phyloP scores from a whole-genome alignment of 1,140 invertebrate species.

The Andricus grossulariae region DNA sequence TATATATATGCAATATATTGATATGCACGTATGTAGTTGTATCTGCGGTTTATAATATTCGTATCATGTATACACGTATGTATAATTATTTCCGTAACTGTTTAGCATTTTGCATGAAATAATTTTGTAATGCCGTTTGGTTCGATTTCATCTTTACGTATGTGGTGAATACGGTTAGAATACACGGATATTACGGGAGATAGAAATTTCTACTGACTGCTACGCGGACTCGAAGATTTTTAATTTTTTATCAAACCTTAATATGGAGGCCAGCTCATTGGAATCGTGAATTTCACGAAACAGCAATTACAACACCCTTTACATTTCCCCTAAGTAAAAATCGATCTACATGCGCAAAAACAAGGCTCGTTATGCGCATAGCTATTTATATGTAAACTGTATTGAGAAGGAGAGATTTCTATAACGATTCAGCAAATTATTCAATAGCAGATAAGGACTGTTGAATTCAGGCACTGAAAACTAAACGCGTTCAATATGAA shows the following conservation, averaged over 20 bases:
- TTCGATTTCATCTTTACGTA: neutral
- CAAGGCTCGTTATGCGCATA: neutral
- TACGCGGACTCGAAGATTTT: slow-evolving; percentile 9
- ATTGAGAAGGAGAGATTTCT: neutral
- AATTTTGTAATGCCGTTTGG: neutral
- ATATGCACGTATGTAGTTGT: slow-evolving; percentile 15
- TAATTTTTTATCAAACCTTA: neutral
- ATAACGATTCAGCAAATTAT: slow-evolving; percentile 12
- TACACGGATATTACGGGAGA: slow-evolving; percentile 25
- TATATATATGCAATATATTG: slow-evolving; percentile 28
- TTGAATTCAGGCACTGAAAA: slow-evolving; percentile 62
- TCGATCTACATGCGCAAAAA: slow-evolving; percentile 7
- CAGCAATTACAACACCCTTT: neutral
- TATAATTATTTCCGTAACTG: slow-evolving; percentile 19
- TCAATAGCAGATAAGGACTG: slow-evolving; percentile 47
- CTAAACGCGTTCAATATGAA: slow-evolving; percentile 45
- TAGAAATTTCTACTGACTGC: slow-evolving; percentile 25
- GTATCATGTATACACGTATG: slow-evolving; percentile 14
- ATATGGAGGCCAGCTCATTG: slow-evolving; percentile 27
- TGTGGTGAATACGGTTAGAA: slow-evolving; percentile 17
- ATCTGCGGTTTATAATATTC: slow-evolving; percentile 19
- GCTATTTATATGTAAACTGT: slow-evolving; percentile 2
- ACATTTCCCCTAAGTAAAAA: slow-evolving; percentile 3
- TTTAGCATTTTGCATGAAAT: slow-evolving; percentile 12
- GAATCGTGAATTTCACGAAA: slow-evolving; percentile 21